A percentile compares a stretch with the other conserved stretches of the same genome.
phyloP scores from a whole-genome alignment of 1,140 invertebrate species.

The Trissolcus basalis region DNA sequence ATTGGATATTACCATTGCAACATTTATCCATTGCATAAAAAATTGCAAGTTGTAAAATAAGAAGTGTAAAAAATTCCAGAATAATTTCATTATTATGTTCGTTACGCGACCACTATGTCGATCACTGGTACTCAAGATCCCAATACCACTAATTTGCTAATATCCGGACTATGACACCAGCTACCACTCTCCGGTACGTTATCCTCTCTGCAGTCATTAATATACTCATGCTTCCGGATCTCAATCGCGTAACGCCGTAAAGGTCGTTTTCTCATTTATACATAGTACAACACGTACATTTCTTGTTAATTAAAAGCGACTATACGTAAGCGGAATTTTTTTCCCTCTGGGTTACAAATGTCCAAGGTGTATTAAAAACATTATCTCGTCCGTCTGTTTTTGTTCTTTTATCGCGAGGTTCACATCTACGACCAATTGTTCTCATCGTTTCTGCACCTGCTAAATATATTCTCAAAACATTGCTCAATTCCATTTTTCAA shows the following conservation, averaged over 20 bases:
- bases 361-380: neutral
- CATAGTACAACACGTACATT: constrained; percentile 27
- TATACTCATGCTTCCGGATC: constrained; percentile 39
- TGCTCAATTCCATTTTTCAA: too few species aligned
- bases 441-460: too few species aligned
- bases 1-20: neutral
- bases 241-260: constrained; percentile 26
- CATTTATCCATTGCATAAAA: neutral
- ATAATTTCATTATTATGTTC: constrained; percentile 33
- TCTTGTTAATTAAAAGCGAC: constrained; percentile 39
- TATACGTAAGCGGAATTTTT: constrained; percentile 31
- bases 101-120: constrained; percentile 41
- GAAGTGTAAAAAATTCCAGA: constrained; percentile 11
- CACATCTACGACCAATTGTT: too few species aligned
- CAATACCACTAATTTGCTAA: constrained; percentile 31
- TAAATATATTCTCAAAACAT: too few species aligned
- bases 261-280: constrained; percentile 45
- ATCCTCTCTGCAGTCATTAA: constrained; percentile 15
- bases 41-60: neutral
- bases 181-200: constrained; percentile 14
- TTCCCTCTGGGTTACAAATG: constrained; percentile 3
- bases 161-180: constrained; percentile 16
- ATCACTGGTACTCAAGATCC: constrained; percentile 26
- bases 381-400: too few species aligned
- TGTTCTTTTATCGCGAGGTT: too few species aligned